phyloP scores from a whole-genome alignment of 2,113 vertebrate species.

The Sebastes fasciatus region DNA sequence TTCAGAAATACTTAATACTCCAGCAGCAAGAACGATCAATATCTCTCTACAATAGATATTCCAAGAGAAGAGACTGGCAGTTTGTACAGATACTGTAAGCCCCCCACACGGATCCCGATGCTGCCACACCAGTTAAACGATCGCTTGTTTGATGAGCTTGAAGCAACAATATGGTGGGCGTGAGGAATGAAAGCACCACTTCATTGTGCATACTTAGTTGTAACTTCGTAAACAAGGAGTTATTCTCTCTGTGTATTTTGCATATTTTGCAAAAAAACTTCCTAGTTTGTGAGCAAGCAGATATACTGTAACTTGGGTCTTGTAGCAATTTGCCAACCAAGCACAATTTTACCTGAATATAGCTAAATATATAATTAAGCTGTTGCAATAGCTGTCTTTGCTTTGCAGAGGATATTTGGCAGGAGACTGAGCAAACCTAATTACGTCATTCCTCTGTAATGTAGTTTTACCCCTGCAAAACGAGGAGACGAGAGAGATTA shows the following conservation, averaged over 20 bases:
- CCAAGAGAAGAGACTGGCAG: constrained; percentile 5
- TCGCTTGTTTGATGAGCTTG: constrained; percentile 28
- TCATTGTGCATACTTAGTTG: not conserved
- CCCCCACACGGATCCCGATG: not conserved
- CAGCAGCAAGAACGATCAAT: constrained; percentile 55
- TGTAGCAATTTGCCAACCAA: constrained; percentile 11
- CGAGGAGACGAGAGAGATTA: no score
- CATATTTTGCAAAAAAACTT: constrained; percentile 2
- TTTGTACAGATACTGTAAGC: constrained; percentile 12
- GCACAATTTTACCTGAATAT: constrained; percentile 12
- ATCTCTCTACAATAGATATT: constrained; percentile 35
- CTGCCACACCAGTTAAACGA: not conserved
- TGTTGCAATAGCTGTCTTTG: not conserved
- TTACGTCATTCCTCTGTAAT: not conserved
- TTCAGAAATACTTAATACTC: constrained; percentile 63
- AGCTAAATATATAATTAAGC: not conserved
- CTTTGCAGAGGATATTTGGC: constrained; percentile 3
- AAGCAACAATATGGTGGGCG: constrained; percentile 3
- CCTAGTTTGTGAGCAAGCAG: not conserved
- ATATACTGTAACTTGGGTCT: not conserved
- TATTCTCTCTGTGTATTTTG: not conserved
- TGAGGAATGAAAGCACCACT: not conserved
- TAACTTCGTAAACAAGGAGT: not conserved
- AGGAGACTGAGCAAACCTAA: not conserved
- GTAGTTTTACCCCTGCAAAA: not conserved